Evolutionary conservation across 2,888 invertebrate species (phyloP), one percentile per base, ranked within the genome.

Genomic region (Myopa tessellatipennis): DNA sequence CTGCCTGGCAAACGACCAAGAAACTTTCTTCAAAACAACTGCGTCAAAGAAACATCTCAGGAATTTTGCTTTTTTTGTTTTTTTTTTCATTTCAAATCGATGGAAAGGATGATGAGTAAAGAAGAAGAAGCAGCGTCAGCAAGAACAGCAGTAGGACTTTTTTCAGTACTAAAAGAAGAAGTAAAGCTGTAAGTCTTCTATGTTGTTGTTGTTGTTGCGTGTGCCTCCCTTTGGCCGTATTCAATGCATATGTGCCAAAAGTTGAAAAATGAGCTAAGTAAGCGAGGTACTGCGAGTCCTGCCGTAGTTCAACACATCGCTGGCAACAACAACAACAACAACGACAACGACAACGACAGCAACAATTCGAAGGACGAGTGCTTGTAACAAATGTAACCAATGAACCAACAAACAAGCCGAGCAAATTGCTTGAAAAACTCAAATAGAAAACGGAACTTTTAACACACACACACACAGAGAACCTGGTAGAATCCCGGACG

Each of bases 1-100:
- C 79, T 80, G 78, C 79, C 74, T 81, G 80, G 80, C 80, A 81
- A 79, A 77, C 81, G 80, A 82, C 80, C 81, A 80, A 82, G 81
- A 82, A 79, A 69, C 58, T 69, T 75, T 60, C n/a, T 58, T 65
- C 52, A 75, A 75, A 75, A 75, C 58, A 69, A 75, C 69, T 67
- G 14, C 60, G 68, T 36, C 68, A 45, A 68, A 69, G 75, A 69
- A 65, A 14, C 36, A 5, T 36, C 60, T 68, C 45, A 40, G 26
- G 26, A 50, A 50, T 58, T 63, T 65, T 50, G 50, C n/a, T n/a
- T 34, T 18, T 18, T 18, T 60, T n/a, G 7, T 60, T 73, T 14
- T 74, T 67, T 52, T 55, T 63, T 26, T 6, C n/a, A 34, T 16
- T 38, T 36, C 12, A 7, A 6, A 8, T 10, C 65, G 36, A 65